Conservation (phyloP, 2,113 vertebrate genomes). For the Notechis scutatus region DNA sequence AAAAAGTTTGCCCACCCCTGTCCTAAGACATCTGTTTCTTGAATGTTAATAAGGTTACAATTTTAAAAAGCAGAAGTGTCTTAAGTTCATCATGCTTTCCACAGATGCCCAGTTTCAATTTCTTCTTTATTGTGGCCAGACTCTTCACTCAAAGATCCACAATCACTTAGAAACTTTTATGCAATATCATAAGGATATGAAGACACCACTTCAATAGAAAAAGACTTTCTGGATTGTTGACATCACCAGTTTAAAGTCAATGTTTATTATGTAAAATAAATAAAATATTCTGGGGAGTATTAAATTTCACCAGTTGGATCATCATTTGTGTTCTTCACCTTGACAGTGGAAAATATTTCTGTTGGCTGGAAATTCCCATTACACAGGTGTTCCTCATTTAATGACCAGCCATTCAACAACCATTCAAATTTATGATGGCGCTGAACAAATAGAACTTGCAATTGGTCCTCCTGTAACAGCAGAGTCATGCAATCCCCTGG, state of each 20-base stretch:
- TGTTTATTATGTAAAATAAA: neutral
- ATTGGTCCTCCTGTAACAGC: neutral
- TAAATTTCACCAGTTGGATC: conserved; percentile 44
- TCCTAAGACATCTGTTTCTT: conserved; percentile 36
- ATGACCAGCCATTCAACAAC: neutral
- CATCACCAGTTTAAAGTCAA: conserved; percentile 44
- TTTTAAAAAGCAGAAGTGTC: neutral
- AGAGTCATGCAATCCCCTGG: neutral
- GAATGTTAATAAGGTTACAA: conserved; percentile 52
- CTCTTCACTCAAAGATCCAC: conserved; percentile 17
- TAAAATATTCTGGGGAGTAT: conserved; percentile 33
- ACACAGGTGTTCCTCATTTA: neutral
- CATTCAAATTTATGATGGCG: neutral
- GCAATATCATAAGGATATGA: conserved; percentile 11
- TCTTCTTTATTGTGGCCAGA: conserved; percentile 37
- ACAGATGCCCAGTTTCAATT: conserved; percentile 31
- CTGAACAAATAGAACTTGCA: neutral
- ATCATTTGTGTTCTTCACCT: conserved; percentile 30
- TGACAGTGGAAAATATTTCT: conserved; percentile 47
- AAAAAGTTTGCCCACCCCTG: too few relatives aligned
- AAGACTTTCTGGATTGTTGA: neutral
- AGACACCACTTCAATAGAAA: conserved; percentile 12
- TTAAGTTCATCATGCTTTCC: neutral
- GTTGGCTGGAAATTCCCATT: conserved; percentile 18
- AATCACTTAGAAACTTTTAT: conserved; percentile 30